These are phyloP conservation scores for Mesorhabditis spiculigera DNA, from an alignment of 2,888 invertebrate genomes.

Conservation along the genomic window DNA sequence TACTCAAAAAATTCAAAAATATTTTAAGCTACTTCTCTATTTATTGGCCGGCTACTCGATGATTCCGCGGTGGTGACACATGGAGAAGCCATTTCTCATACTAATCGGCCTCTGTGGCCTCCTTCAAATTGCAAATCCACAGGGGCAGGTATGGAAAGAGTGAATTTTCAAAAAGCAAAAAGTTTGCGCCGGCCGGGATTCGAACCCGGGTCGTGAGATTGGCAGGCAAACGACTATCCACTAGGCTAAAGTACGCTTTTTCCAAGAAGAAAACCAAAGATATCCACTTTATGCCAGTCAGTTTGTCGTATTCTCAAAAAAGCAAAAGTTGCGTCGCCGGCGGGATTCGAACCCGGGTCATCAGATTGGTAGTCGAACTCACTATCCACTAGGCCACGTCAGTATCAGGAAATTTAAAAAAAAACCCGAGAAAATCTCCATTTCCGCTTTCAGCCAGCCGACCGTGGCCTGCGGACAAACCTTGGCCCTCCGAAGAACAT, in stretches of 20 bases:
- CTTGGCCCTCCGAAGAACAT: constrained; percentile 42
- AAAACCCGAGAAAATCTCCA: not conserved
- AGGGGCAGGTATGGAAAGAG: not conserved
- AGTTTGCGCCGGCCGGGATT: not conserved
- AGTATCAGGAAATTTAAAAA: no score
- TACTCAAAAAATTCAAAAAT: not conserved
- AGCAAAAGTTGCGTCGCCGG: no score
- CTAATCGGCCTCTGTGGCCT: not conserved
- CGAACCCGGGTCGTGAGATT: no score
- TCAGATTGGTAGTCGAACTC: no score
- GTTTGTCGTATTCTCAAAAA: no score
- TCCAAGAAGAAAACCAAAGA: no score
- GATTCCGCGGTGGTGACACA: not conserved
- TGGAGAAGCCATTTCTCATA: not conserved
- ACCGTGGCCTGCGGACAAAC: constrained; percentile 25
- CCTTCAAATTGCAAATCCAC: not conserved
- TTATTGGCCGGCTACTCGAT: not conserved
- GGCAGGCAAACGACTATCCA: no score
- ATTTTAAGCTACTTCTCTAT: not conserved
- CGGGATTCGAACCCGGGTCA: no score
- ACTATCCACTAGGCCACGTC: no score
- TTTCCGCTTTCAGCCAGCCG: constrained; percentile 24
- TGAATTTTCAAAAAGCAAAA: not conserved
- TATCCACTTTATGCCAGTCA: no score
- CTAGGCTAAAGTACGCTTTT: no score